Conservation (phyloP, 2,797 vertebrate species). For the Eutrigla gurnardus region DNA sequence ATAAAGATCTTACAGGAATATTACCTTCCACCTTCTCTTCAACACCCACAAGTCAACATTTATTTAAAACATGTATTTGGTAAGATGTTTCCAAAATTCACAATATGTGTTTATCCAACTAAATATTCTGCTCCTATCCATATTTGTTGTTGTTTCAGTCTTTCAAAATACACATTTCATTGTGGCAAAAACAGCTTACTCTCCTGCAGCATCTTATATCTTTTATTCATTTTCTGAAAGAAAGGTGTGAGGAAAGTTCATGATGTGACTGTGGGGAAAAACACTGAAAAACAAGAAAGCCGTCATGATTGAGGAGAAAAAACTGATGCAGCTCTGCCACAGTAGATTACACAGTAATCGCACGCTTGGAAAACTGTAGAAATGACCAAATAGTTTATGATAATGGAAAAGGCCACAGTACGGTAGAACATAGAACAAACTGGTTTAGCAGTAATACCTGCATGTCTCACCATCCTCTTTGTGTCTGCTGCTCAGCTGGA, state of each 20-base stretch:
- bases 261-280: too few relatives aligned
- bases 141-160: too few relatives aligned
- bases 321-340: not conserved
- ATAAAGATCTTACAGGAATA: not conserved
- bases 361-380: not conserved
- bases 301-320: not conserved
- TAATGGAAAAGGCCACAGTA: not conserved
- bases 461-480: not conserved
- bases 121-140: too few relatives aligned
- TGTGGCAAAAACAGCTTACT: too few relatives aligned
- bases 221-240: too few relatives aligned
- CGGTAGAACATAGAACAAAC: not conserved
- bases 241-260: too few relatives aligned
- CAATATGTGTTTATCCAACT: too few relatives aligned
- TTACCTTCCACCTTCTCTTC: not conserved
- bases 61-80: too few relatives aligned
- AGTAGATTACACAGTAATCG: not conserved
- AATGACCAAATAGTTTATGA: not conserved
- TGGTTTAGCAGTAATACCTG: not conserved
- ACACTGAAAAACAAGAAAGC: not conserved
- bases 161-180: too few relatives aligned
- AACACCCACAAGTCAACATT: too few relatives aligned
- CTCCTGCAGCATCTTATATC: too few relatives aligned
- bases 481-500: conserved; percentile 86
- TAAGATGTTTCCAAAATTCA: too few relatives aligned